Percentiles rank a stretch among this genome's conserved stretches.
phyloP scores from a whole-genome alignment of 2,797 vertebrate genomes.

The Syndactyla subalaris region DNA sequence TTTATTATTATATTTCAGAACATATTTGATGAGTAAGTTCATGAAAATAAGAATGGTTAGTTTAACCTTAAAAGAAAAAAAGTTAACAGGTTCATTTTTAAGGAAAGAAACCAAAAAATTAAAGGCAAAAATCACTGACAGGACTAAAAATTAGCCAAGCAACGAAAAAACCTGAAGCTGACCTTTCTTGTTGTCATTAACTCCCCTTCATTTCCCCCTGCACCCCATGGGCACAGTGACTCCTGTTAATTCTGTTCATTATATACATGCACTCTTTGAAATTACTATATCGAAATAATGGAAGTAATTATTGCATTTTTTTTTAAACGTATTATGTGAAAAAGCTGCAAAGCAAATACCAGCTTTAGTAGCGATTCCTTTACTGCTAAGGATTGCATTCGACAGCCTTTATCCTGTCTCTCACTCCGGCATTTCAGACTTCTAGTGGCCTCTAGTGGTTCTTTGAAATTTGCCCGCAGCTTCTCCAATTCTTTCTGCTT shows the following conservation, averaged over 20 bases:
- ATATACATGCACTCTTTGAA: not conserved
- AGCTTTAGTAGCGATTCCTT: not conserved
- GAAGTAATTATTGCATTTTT: not conserved
- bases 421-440: not conserved
- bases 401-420: rapidly evolving
- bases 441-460: slow-evolving; percentile 48
- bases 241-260: not conserved
- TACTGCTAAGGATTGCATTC: not conserved
- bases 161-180: not conserved
- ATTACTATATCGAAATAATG: not conserved
- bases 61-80: not conserved
- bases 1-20: not conserved
- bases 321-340: not conserved
- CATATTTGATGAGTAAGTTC: not conserved
- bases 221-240: not conserved
- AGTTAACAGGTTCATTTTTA: not conserved
- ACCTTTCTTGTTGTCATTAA: not conserved
- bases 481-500: not conserved
- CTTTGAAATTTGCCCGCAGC: not conserved
- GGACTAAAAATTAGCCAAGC: not conserved
- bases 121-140: not conserved
- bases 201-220: not conserved
- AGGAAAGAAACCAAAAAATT: not conserved
- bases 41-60: not conserved
- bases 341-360: not conserved